Evolutionary conservation across 2,113 vertebrate species (phyloP).

Genomic region (Hippocampus guttulatus): DNA sequence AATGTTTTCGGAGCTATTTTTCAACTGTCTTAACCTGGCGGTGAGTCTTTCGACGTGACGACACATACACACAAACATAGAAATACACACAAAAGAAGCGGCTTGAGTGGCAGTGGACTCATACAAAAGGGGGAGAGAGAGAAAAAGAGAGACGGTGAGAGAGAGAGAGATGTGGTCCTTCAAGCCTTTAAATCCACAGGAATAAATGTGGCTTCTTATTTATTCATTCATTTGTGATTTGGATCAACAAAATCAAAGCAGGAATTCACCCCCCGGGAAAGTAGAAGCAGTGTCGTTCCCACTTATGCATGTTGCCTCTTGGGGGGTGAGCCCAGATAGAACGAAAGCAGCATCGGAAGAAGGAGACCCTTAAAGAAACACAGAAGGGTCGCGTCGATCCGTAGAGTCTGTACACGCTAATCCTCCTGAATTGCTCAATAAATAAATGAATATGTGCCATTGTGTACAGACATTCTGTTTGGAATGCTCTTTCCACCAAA

Average conservation of each 20-base stretch:
- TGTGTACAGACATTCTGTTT: slow-evolving; percentile 53
- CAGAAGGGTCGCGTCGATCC: neutral
- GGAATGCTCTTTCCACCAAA: slow-evolving; percentile 23
- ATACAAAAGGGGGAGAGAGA: slow-evolving; percentile 39
- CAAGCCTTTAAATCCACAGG: slow-evolving; percentile 65
- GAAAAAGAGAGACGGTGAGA: slow-evolving; percentile 50
- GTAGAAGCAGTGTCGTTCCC: slow-evolving; percentile 55
- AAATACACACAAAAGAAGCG: slow-evolving; percentile 56
- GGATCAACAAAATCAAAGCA: slow-evolving; percentile 34
- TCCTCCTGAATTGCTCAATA: slow-evolving; percentile 68
- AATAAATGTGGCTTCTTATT: slow-evolving; percentile 76
- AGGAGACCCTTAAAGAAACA: slow-evolving; percentile 2
- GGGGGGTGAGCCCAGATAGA: slow-evolving; percentile 7
- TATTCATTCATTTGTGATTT: slow-evolving; percentile 67
- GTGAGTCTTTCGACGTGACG: slow-evolving; percentile 66
- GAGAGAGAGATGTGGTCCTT: slow-evolving; percentile 54
- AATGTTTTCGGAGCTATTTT: slow-evolving; percentile 25
- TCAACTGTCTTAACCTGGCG: slow-evolving; percentile 46
- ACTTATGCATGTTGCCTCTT: slow-evolving; percentile 16
- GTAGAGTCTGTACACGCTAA: slow-evolving; percentile 62
- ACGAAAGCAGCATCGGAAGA: neutral
- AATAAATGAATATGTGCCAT: slow-evolving; percentile 68
- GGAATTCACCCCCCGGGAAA: slow-evolving; percentile 12
- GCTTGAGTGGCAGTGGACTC: slow-evolving; percentile 28
- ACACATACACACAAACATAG: slow-evolving; percentile 51